Evolutionary conservation across 2,888 invertebrate species (phyloP).

Genomic region (Idaea aversata): DNA sequence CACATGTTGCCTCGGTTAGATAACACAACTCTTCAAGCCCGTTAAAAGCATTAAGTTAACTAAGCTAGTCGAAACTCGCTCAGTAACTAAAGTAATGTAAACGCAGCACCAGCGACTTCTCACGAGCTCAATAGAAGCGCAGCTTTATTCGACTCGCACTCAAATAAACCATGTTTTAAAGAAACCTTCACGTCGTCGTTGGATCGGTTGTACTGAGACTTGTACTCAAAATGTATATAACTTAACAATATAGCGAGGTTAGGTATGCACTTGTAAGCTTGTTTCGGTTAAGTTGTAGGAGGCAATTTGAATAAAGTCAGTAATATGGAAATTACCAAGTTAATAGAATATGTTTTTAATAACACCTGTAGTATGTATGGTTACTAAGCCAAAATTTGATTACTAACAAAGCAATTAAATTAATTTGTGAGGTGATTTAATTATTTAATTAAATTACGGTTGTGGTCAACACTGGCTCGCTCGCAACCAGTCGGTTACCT

Average conservation of each 20-base stretch:
- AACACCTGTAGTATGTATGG: too few relatives aligned
- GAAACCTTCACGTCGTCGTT: slow-evolving; percentile 30
- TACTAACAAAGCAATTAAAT: too few relatives aligned
- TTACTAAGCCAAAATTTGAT: too few relatives aligned
- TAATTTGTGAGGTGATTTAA: too few relatives aligned
- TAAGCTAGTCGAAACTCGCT: background rate
- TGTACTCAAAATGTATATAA: background rate
- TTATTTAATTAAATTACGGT: too few relatives aligned
- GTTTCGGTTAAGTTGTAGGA: too few relatives aligned
- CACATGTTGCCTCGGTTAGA: too few relatives aligned
- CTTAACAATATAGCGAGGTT: background rate
- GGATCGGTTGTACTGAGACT: slow-evolving; percentile 2
- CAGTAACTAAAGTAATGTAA: slow-evolving; percentile 21
- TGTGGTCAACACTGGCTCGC: too few relatives aligned
- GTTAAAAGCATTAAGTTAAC: background rate
- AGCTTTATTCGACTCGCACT: slow-evolving; percentile 48
- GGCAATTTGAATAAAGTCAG: too few relatives aligned
- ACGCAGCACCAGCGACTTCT: slow-evolving; percentile 35
- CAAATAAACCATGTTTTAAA: slow-evolving; percentile 54
- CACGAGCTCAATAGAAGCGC: slow-evolving; percentile 39
- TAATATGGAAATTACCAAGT: too few relatives aligned
- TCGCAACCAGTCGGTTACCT: too few relatives aligned
- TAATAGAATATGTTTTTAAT: too few relatives aligned
- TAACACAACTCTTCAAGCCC: background rate
- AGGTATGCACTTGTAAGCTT: background rate